Percentiles rank a stretch among this genome's conserved stretches.
These are phyloP conservation scores for Ornithoptera alexandrae DNA, from an alignment of 2,888 invertebrate genomes.

Conservation along the genomic window DNA sequence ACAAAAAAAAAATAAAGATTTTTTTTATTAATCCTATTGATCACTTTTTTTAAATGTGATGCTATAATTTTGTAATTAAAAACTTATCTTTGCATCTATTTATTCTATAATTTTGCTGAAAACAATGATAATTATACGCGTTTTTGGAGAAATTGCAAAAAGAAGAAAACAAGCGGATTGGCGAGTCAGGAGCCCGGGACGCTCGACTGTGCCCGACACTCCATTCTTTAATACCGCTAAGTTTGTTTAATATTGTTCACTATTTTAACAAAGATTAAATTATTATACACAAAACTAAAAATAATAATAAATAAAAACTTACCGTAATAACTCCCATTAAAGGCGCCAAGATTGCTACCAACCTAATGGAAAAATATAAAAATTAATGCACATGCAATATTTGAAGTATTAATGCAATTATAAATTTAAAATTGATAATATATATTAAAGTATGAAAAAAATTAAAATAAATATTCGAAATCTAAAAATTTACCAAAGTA, in stretches of 20 bases:
- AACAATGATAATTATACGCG: constrained; percentile 41
- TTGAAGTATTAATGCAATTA: not conserved
- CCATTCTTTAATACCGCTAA: constrained; percentile 55
- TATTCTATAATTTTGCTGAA: not conserved
- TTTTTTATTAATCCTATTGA: not conserved
- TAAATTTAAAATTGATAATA: not conserved
- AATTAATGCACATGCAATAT: constrained; percentile 12
- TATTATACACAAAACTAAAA: constrained; percentile 31
- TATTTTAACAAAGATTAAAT: constrained; percentile 35
- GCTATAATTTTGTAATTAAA: too few species aligned
- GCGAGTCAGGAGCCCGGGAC: constrained; percentile 53
- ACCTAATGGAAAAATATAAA: constrained; percentile 46
- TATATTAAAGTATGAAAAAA: constrained; percentile 9
- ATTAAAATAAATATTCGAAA: constrained; percentile 3
- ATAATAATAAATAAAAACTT: constrained; percentile 45
- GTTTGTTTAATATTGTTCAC: constrained; percentile 44
- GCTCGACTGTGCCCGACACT: constrained; percentile 39
- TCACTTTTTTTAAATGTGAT: not conserved
- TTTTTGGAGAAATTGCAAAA: constrained; percentile 71
- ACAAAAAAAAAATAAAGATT: not conserved
- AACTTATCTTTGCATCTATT: too few species aligned
- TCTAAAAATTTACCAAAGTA: constrained; percentile 61
- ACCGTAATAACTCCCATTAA: constrained; percentile 63
- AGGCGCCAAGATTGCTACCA: constrained; percentile 65
- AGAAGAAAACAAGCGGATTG: constrained; percentile 59